phyloP scores from a whole-genome alignment of 2,113 vertebrate genomes.

The Alethe castanea region DNA sequence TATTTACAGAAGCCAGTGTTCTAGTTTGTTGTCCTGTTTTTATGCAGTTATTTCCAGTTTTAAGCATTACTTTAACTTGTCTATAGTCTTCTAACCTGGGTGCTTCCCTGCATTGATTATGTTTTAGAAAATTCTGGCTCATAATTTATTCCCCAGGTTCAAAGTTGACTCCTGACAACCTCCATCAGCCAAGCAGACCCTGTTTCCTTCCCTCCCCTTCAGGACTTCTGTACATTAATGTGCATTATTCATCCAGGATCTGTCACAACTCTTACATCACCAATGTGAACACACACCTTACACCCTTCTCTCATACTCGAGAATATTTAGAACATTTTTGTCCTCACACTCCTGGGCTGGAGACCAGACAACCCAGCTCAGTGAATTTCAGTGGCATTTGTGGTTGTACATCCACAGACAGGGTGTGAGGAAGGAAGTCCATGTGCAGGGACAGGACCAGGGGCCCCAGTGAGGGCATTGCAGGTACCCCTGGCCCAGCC shows the following conservation, averaged over 20 bases:
- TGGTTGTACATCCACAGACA: background rate
- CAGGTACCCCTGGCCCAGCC: background rate
- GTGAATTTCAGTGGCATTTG: background rate
- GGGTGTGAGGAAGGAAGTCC: background rate
- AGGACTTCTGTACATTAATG: background rate
- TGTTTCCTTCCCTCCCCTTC: background rate
- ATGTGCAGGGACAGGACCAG: accelerated
- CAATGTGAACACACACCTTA: background rate
- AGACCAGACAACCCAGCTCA: background rate
- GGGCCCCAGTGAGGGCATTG: background rate
- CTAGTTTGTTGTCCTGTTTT: background rate
- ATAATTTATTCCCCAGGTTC: background rate
- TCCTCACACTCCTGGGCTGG: background rate
- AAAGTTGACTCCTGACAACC: background rate
- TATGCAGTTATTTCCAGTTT: background rate
- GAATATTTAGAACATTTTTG: background rate
- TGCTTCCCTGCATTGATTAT: background rate
- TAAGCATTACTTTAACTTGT: background rate
- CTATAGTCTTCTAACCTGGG: background rate
- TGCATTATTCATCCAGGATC: background rate
- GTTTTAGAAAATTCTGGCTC: background rate
- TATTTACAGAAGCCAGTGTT: background rate
- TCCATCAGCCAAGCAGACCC: background rate
- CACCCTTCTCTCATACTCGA: background rate
- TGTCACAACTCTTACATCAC: background rate